phyloP scores from a whole-genome alignment of 2,888 invertebrate genomes.

The Cheilosia grossa region DNA sequence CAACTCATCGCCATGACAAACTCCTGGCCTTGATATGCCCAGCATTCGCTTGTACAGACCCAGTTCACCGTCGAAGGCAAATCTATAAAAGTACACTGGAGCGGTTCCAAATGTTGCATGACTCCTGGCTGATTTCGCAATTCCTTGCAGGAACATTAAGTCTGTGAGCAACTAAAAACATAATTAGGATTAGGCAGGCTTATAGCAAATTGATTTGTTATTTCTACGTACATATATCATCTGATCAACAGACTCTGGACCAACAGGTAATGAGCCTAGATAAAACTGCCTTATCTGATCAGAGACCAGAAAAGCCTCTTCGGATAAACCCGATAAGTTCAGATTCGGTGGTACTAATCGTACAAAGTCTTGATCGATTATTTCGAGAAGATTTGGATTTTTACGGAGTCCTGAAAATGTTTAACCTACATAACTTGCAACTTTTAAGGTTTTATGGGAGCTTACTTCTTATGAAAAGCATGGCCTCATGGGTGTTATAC shows the following conservation, averaged over 20 bases:
- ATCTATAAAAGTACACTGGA: constrained; percentile 86
- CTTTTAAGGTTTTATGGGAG: background rate
- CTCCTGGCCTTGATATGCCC: constrained; percentile 86
- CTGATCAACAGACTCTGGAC: constrained; percentile 85
- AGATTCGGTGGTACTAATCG: constrained; percentile 86
- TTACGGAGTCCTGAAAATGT: constrained; percentile 84
- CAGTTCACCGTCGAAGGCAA: constrained; percentile 86
- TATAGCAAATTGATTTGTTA: background rate
- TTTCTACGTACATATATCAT: constrained; percentile 84
- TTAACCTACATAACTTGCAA: background rate
- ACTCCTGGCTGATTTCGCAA: constrained; percentile 84
- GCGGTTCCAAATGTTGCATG: constrained; percentile 83
- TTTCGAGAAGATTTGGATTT: constrained; percentile 85
- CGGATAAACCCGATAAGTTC: constrained; percentile 79
- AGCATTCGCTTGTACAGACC: constrained; percentile 87
- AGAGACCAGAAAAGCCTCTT: constrained; percentile 83
- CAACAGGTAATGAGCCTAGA: constrained; percentile 85
- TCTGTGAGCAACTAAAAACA: constrained; percentile 85
- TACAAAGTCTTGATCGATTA: constrained; percentile 85
- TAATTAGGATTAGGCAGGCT: background rate
- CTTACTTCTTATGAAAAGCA: constrained; percentile 85
- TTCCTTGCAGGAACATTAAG: constrained; percentile 86
- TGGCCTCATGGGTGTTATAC: constrained; percentile 87
- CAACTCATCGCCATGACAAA: constrained; percentile 87
- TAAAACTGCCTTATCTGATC: constrained; percentile 85